Conservation (phyloP, 2,888 invertebrate species). For the Spilarctia lutea region DNA sequence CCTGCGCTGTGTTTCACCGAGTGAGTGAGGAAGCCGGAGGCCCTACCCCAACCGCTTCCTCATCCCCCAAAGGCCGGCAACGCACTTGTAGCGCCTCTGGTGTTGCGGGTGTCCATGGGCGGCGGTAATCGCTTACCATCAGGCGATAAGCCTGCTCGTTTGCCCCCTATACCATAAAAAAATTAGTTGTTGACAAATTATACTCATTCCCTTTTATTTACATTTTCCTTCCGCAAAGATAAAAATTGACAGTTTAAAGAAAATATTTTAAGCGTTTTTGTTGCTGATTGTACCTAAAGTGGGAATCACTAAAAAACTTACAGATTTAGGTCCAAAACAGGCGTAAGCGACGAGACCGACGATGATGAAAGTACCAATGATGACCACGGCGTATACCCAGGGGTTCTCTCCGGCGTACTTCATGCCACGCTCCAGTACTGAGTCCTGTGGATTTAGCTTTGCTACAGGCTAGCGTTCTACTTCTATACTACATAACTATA, state of each 20-base stretch:
- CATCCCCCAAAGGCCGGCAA: no score
- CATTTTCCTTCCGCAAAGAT: not conserved
- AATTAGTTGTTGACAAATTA: no score
- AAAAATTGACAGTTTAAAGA: not conserved
- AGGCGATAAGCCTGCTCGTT: no score
- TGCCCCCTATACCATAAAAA: no score
- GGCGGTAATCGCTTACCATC: no score
- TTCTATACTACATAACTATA: constrained; percentile 5
- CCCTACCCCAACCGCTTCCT: no score
- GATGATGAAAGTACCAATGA: constrained; percentile 92
- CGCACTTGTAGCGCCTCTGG: no score
- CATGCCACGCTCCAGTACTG: constrained; percentile 91
- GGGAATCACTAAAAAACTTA: constrained; percentile 64
- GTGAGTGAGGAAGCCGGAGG: no score
- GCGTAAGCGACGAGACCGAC: constrained; percentile 93
- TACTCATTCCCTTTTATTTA: no score
- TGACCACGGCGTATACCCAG: constrained; percentile 95
- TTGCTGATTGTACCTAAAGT: not conserved
- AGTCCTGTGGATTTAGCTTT: constrained; percentile 87
- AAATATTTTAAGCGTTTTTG: not conserved
- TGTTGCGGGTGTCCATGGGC: no score
- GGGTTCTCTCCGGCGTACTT: constrained; percentile 94
- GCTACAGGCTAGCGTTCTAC: constrained; percentile 45
- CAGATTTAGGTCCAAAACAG: constrained; percentile 89
- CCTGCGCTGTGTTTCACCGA: no score